phyloP scores from a whole-genome alignment of 1,140 invertebrate genomes.

The Bombus breviceps region DNA sequence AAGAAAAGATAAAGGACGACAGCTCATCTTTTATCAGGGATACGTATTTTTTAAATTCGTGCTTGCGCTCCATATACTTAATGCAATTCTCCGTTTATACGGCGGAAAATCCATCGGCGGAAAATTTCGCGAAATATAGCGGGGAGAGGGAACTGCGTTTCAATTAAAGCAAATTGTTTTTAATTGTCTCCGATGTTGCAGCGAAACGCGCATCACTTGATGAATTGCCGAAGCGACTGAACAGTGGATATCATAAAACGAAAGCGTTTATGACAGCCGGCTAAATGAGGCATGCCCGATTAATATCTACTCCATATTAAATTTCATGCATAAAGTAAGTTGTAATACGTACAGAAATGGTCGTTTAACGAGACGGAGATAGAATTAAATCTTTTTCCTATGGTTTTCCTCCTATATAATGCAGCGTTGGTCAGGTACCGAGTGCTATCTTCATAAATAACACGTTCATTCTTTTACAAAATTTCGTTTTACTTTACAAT shows the following conservation, averaged over 20 bases:
- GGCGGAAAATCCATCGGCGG: background rate
- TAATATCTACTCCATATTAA: constrained; percentile 12
- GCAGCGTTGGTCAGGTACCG: background rate
- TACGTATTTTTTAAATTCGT: background rate
- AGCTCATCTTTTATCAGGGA: background rate
- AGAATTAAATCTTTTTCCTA: background rate
- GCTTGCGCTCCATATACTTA: too few species aligned
- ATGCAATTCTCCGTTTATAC: too few species aligned
- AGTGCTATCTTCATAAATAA: background rate
- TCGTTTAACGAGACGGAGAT: background rate
- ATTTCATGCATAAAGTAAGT: constrained; percentile 1
- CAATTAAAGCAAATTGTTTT: background rate
- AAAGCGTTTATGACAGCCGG: background rate
- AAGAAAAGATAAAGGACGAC: background rate
- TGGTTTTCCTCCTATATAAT: too few species aligned
- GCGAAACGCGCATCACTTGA: background rate
- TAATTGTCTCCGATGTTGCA: constrained; percentile 8
- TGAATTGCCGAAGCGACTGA: constrained; percentile 1
- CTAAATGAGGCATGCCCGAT: constrained; percentile 18
- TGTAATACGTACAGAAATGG: too few species aligned
- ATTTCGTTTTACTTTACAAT: background rate
- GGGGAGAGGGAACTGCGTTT: too few species aligned
- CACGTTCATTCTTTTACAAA: background rate
- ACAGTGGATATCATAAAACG: background rate
- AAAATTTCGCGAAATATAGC: background rate